phyloP scores from a whole-genome alignment of 1,140 invertebrate genomes.

The Drosophila pseudoananassae region DNA sequence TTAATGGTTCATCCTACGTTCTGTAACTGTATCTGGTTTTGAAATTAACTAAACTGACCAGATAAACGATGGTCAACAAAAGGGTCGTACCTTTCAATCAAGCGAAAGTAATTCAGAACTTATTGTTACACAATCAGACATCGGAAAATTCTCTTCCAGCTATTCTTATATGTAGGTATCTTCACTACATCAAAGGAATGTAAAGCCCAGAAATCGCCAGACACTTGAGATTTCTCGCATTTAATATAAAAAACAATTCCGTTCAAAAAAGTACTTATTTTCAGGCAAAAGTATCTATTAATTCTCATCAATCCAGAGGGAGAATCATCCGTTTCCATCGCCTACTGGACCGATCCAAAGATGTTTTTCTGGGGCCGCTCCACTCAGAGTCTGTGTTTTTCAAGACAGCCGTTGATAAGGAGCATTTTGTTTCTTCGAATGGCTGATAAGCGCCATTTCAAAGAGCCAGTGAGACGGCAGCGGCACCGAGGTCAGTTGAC shows the following conservation, averaged over 20 bases:
- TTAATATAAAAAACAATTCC: neutral
- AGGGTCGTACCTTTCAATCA: conserved; percentile 16
- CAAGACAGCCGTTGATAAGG: conserved; percentile 52
- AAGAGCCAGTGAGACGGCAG: conserved; percentile 19
- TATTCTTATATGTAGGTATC: no score
- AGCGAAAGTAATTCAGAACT: conserved; percentile 1
- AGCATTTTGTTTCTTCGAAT: conserved; percentile 49
- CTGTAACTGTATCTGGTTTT: conserved; percentile 35
- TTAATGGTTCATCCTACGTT: conserved; percentile 61
- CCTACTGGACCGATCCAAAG: conserved; percentile 11
- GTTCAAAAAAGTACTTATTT: conserved; percentile 6
- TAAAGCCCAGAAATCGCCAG: neutral
- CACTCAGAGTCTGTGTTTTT: conserved; percentile 26
- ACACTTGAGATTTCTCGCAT: neutral
- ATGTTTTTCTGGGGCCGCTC: conserved; percentile 30
- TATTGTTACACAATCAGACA: no score
- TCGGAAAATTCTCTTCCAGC: no score
- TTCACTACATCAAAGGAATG: neutral
- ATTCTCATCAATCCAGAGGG: conserved; percentile 10
- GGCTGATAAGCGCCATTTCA: conserved; percentile 59
- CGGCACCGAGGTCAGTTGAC: conserved; percentile 58
- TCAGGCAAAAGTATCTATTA: conserved; percentile 17
- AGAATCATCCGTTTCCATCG: conserved; percentile 12
- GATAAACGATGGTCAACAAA: conserved; percentile 50
- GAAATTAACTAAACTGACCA: conserved; percentile 60